Conservation (phyloP, 2,797 vertebrate genomes). For the Gambelia wislizenii region DNA sequence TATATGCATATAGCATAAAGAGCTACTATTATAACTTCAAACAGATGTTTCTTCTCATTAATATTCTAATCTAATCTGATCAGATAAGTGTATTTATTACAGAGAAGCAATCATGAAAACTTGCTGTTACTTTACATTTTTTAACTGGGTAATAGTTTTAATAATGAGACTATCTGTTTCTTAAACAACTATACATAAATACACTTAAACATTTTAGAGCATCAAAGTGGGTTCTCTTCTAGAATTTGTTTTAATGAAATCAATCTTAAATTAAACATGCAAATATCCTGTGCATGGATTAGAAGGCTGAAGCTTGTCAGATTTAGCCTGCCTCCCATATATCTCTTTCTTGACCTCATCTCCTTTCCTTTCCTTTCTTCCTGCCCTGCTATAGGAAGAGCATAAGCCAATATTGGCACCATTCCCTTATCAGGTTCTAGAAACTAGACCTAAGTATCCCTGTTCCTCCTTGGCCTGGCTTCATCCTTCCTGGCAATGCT, state of each 20-base stretch:
- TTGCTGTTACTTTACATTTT: background rate
- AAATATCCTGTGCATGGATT: background rate
- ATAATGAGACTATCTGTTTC: background rate
- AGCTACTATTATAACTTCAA: background rate
- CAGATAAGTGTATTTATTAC: background rate
- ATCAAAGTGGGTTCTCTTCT: background rate
- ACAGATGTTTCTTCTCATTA: background rate
- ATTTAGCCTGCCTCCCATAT: background rate
- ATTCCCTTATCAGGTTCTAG: no score
- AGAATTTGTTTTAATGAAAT: background rate
- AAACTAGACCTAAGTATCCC: no score
- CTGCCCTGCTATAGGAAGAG: background rate
- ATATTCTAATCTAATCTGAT: background rate
- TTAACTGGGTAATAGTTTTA: background rate
- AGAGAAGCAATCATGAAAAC: background rate
- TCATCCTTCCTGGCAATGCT: no score
- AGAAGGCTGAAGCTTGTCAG: background rate
- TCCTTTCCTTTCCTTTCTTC: background rate
- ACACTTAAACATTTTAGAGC: background rate
- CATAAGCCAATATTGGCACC: no score
- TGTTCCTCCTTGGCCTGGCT: no score
- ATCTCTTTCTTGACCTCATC: no score
- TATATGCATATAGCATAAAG: background rate
- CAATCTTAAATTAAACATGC: background rate
- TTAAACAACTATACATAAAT: background rate